Conservation (phyloP, 1,140 invertebrate species). For the Cotesia chilonis region DNA sequence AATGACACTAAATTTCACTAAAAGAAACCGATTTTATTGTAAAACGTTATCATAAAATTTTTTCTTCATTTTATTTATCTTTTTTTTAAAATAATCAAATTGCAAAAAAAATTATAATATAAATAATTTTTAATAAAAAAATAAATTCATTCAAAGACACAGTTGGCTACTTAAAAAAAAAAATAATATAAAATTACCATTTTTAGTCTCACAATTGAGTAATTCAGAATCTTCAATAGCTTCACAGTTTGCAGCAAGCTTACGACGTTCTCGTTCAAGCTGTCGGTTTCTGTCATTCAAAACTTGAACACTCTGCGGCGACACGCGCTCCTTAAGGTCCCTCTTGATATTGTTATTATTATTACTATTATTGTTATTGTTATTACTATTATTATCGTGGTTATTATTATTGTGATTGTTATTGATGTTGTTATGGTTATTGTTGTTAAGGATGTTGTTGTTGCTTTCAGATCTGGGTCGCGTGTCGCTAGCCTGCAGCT, state of each 20-base stretch:
- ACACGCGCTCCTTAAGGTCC: constrained; percentile 52
- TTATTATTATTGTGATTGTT: constrained; percentile 41
- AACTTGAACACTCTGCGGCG: constrained; percentile 59
- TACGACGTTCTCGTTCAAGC: constrained; percentile 55
- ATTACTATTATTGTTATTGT: constrained; percentile 54
- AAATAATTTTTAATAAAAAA: neutral
- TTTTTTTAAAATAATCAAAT: no score
- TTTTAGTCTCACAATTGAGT: constrained; percentile 40
- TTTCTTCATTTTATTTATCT: no score
- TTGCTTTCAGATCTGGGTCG: constrained; percentile 45
- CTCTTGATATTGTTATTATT: constrained; percentile 54
- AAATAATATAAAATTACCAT: constrained; percentile 38
- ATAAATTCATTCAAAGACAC: neutral
- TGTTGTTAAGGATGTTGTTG: constrained; percentile 53
- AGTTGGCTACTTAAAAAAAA: neutral
- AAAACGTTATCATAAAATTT: no score
- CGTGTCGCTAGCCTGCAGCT: constrained; percentile 55
- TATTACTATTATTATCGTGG: constrained; percentile 50
- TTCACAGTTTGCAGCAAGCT: constrained; percentile 57
- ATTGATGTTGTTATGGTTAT: constrained; percentile 53
- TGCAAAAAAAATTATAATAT: neutral
- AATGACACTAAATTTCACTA: no score
- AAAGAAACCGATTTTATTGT: no score
- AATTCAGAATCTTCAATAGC: constrained; percentile 35
- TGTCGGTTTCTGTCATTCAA: constrained; percentile 61